These are phyloP conservation scores for Erebia aethiops DNA, from an alignment of 2,888 invertebrate species.

Conservation along the genomic window DNA sequence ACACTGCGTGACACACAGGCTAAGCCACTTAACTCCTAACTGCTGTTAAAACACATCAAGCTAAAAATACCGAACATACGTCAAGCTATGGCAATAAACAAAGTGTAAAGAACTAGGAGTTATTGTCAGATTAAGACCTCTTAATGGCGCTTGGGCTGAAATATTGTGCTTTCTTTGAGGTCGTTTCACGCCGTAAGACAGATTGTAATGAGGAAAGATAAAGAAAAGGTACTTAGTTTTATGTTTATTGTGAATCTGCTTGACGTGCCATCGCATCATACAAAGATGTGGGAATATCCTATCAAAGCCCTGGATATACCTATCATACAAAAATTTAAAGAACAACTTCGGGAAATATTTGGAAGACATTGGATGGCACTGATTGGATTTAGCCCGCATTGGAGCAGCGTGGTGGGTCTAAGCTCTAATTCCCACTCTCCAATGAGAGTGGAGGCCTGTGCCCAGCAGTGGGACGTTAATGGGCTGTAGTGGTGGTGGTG, in stretches of 20 bases:
- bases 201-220: constrained; percentile 4
- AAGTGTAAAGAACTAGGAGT: constrained; percentile 62
- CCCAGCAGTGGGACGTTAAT: too few relatives aligned
- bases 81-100: constrained; percentile 66
- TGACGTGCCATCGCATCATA: neutral
- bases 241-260: neutral
- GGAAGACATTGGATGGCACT: too few relatives aligned
- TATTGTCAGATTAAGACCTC: constrained; percentile 69
- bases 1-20: constrained; percentile 35
- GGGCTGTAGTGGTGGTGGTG: too few relatives aligned
- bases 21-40: constrained; percentile 50
- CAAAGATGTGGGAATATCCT: too few relatives aligned
- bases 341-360: too few relatives aligned
- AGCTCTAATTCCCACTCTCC: too few relatives aligned
- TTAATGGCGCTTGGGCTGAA: constrained; percentile 58
- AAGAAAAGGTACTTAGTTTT: neutral
- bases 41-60: constrained; percentile 71
- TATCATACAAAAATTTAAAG: too few relatives aligned
- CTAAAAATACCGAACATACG: constrained; percentile 63
- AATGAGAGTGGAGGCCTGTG: too few relatives aligned
- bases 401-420: too few relatives aligned
- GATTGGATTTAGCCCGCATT: too few relatives aligned
- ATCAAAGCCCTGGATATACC: too few relatives aligned
- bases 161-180: constrained; percentile 54
- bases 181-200: constrained; percentile 9